A percentile compares a stretch with the other conserved stretches of the same genome.
Evolutionary conservation across 2,888 invertebrate genomes (phyloP).

Genomic region (Sarcophaga rosellei): DNA sequence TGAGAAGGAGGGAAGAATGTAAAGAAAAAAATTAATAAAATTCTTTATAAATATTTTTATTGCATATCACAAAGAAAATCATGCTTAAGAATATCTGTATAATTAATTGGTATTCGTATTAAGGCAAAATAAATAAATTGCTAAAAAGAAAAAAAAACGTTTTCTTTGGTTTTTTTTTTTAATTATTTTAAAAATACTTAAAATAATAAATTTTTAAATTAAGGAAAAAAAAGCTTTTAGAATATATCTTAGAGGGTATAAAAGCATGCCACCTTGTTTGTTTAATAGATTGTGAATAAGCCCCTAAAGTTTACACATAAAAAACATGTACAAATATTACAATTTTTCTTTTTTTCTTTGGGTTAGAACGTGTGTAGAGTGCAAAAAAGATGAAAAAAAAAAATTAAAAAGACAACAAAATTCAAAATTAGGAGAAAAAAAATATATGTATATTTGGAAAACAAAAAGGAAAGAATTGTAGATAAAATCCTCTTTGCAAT

Average conservation of each 20-base stretch:
- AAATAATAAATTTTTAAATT: background rate
- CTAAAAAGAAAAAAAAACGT: background rate
- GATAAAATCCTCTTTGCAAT: background rate
- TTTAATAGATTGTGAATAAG: background rate
- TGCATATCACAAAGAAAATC: constrained; percentile 35
- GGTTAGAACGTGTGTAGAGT: constrained; percentile 57
- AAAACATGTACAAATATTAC: constrained; percentile 1
- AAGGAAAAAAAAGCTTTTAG: no score
- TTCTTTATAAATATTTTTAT: background rate
- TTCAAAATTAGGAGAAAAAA: constrained; percentile 14
- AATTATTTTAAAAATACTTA: no score
- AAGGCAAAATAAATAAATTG: background rate
- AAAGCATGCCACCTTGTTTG: no score
- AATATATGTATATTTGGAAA: constrained; percentile 10
- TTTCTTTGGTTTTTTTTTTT: no score
- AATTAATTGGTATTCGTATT: background rate
- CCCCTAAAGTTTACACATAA: background rate
- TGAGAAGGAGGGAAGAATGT: constrained; percentile 16
- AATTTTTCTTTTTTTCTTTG: background rate
- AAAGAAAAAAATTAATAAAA: constrained; percentile 25
- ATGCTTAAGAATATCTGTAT: constrained; percentile 42
- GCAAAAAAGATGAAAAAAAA: constrained; percentile 54
- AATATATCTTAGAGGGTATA: no score
- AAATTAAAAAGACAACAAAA: constrained; percentile 23
- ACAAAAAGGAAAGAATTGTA: background rate